Percentiles rank a stretch among this genome's conserved stretches.
phyloP scores from a whole-genome alignment of 2,113 vertebrate genomes.

The Ifrita kowaldi region DNA sequence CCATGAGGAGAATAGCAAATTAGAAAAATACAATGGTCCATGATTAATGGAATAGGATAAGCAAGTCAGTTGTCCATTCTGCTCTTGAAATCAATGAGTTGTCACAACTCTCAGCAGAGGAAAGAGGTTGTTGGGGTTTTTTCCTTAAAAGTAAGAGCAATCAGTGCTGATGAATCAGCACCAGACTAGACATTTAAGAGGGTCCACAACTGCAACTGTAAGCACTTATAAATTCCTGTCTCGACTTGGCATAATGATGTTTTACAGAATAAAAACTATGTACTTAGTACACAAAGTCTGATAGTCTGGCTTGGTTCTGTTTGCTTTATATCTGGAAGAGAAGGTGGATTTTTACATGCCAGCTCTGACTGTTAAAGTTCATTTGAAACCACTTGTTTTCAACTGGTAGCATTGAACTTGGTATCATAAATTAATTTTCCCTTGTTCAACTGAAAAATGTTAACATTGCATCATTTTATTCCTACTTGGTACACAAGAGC shows the following conservation, averaged over 20 bases:
- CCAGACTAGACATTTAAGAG: background rate
- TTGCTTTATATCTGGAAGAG: background rate
- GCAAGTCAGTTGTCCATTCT: background rate
- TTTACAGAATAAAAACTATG: background rate
- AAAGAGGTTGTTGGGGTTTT: background rate
- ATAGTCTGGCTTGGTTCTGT: background rate
- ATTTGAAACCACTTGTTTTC: background rate
- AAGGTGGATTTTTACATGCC: background rate
- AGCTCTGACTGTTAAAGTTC: background rate
- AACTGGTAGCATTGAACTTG: background rate
- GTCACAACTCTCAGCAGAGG: background rate
- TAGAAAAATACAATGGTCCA: background rate
- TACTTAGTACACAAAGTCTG: background rate
- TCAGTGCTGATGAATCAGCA: background rate
- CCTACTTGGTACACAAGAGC: background rate
- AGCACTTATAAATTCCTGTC: background rate
- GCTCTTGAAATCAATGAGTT: conserved; percentile 10
- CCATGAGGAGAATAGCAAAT: background rate
- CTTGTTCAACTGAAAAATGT: background rate
- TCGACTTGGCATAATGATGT: background rate
- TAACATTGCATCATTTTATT: background rate
- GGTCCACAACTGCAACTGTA: background rate
- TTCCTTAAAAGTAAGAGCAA: background rate
- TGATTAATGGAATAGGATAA: background rate
- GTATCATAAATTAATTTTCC: background rate